Conservation (phyloP, 2,888 invertebrate species). For the Ganaspis brasiliensis region DNA sequence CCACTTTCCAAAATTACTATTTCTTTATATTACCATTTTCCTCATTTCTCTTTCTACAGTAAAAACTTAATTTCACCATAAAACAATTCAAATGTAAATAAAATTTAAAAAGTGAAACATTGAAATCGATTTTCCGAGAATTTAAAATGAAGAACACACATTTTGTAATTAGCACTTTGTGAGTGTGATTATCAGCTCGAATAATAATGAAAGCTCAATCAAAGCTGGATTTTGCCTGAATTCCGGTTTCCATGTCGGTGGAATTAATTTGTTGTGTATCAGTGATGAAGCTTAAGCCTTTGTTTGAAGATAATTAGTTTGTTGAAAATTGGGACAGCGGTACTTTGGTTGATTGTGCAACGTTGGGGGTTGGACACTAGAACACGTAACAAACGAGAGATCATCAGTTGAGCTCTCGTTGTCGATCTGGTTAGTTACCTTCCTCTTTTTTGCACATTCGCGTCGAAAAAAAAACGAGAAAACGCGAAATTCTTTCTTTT, state of each 20-base stretch:
- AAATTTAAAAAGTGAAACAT: no score
- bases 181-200: not conserved
- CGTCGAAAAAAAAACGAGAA: not conserved
- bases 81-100: no score
- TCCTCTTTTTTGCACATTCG: conserved; percentile 27
- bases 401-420: conserved; percentile 57
- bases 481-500: not conserved
- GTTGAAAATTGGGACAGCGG: conserved; percentile 34
- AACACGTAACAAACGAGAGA: conserved; percentile 52
- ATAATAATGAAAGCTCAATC: not conserved
- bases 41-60: no score
- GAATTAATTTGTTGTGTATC: not conserved
- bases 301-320: conserved; percentile 20
- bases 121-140: no score
- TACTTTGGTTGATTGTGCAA: conserved; percentile 31
- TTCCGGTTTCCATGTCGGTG: not conserved
- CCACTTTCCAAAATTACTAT: no score
- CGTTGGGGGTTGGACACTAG: conserved; percentile 49
- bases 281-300: not conserved
- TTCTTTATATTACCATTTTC: no score
- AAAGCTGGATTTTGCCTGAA: not conserved
- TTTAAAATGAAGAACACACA: no score
- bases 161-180: no score
- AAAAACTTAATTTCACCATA: no score
- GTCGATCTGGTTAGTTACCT: conserved; percentile 51